phyloP scores from a whole-genome alignment of 2,888 invertebrate species.

The Phengaris arion region DNA sequence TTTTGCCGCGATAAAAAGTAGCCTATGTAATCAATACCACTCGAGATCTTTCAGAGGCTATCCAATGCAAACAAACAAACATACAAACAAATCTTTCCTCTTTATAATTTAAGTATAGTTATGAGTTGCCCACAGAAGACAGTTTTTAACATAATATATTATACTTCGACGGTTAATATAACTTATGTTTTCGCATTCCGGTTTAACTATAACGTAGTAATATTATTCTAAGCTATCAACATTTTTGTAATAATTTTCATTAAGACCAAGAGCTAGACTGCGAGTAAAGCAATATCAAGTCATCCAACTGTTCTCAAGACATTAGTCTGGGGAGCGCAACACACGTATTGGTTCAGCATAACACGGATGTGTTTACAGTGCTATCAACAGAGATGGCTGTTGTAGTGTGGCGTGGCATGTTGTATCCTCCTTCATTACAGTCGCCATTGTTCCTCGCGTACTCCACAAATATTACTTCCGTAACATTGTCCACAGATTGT shows the following conservation, averaged over 20 bases:
- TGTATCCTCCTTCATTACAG: not conserved
- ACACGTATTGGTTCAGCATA: too few species aligned
- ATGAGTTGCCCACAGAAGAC: too few species aligned
- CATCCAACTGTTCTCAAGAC: not conserved
- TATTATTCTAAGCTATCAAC: too few species aligned
- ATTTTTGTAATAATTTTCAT: not conserved
- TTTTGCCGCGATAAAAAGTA: too few species aligned
- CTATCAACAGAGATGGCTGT: not conserved
- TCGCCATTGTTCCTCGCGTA: not conserved
- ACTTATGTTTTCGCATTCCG: not conserved
- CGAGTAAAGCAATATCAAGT: not conserved
- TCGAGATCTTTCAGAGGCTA: too few species aligned
- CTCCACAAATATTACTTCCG: not conserved
- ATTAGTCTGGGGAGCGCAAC: not conserved
- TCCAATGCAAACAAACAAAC: too few species aligned
- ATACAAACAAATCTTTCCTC: too few species aligned
- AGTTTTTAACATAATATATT: too few species aligned
- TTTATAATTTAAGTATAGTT: too few species aligned
- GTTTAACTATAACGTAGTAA: not conserved
- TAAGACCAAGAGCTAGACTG: not conserved
- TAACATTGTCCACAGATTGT: not conserved
- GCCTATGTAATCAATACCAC: too few species aligned
- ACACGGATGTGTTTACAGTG: too few species aligned
- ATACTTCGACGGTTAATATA: too few species aligned
- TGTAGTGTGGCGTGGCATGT: not conserved